phyloP scores from a whole-genome alignment of 1,140 invertebrate species.

The Anastrepha ludens region DNA sequence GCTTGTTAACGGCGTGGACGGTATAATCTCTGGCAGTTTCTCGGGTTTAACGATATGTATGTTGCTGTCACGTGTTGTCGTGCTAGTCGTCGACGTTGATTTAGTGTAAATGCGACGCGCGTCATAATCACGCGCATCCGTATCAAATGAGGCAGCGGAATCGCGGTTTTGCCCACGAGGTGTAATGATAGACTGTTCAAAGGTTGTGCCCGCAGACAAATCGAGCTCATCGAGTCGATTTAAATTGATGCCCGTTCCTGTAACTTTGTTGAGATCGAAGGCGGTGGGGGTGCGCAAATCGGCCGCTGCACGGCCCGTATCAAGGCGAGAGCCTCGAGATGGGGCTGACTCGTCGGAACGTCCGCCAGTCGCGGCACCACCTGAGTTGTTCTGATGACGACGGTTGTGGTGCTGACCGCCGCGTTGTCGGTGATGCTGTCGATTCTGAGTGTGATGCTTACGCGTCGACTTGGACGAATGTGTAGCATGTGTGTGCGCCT shows the following conservation, averaged over 20 bases:
- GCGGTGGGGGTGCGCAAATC: neutral
- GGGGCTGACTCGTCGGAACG: neutral
- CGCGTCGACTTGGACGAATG: slow-evolving; percentile 33
- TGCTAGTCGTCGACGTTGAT: slow-evolving; percentile 56
- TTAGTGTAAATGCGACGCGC: slow-evolving; percentile 27
- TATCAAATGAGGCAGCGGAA: neutral
- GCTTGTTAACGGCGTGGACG: slow-evolving; percentile 68
- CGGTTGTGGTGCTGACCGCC: slow-evolving; percentile 59
- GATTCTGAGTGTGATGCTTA: slow-evolving; percentile 55
- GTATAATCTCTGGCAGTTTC: slow-evolving; percentile 67
- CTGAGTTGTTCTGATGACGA: slow-evolving; percentile 61
- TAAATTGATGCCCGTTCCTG: slow-evolving; percentile 51
- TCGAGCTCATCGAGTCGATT: slow-evolving; percentile 58
- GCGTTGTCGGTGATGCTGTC: slow-evolving; percentile 56
- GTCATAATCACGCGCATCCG: slow-evolving; percentile 20
- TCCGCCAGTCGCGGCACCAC: neutral
- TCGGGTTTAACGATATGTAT: slow-evolving; percentile 72
- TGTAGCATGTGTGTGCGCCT: slow-evolving; percentile 56
- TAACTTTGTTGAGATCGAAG: neutral
- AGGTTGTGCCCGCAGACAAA: slow-evolving; percentile 12
- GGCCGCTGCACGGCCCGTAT: neutral
- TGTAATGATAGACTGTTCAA: slow-evolving; percentile 36
- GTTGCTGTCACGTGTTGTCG: slow-evolving; percentile 70
- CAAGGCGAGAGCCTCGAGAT: neutral
- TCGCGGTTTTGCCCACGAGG: slow-evolving; percentile 44